phyloP scores from a whole-genome alignment of 2,888 invertebrate species.

The Yponomeuta malinellus region DNA sequence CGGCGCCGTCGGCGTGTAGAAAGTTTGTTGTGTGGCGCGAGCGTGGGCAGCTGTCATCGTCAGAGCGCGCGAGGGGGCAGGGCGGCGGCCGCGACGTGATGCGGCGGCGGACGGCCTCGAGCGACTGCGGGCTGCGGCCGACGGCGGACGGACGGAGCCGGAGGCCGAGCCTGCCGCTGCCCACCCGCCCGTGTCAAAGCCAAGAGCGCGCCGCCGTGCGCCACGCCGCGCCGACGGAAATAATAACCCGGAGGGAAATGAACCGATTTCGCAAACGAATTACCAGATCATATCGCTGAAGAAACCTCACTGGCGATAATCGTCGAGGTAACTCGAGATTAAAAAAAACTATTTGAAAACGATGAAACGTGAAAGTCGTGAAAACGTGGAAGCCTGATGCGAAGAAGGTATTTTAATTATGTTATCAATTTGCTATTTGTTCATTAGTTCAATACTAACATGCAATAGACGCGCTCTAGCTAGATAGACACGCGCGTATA shows the following conservation, averaged over 20 bases:
- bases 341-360: neutral
- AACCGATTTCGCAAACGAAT: slow-evolving; percentile 41
- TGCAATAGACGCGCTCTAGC: neutral
- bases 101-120: slow-evolving; percentile 56
- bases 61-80: slow-evolving; percentile 16
- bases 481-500: neutral
- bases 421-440: neutral
- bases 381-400: neutral
- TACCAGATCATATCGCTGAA: slow-evolving; percentile 30
- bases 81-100: slow-evolving; percentile 44
- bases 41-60: slow-evolving; percentile 24
- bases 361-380: neutral
- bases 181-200: slow-evolving; percentile 12
- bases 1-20: slow-evolving; percentile 57
- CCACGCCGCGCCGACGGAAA: slow-evolving; percentile 23
- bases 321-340: neutral
- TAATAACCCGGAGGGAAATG: slow-evolving; percentile 44
- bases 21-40: slow-evolving; percentile 44
- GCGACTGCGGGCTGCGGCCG: slow-evolving; percentile 52
- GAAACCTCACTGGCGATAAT: slow-evolving; percentile 11
- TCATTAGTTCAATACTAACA: neutral
- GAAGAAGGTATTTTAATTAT: no score
- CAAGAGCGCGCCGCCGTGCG: slow-evolving; percentile 21
- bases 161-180: slow-evolving; percentile 15
- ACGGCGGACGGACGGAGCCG: slow-evolving; percentile 7